Percentiles rank a stretch among this genome's conserved stretches.
phyloP scores from a whole-genome alignment of 2,113 vertebrate species.

The Phalacrocorax pelagicus region DNA sequence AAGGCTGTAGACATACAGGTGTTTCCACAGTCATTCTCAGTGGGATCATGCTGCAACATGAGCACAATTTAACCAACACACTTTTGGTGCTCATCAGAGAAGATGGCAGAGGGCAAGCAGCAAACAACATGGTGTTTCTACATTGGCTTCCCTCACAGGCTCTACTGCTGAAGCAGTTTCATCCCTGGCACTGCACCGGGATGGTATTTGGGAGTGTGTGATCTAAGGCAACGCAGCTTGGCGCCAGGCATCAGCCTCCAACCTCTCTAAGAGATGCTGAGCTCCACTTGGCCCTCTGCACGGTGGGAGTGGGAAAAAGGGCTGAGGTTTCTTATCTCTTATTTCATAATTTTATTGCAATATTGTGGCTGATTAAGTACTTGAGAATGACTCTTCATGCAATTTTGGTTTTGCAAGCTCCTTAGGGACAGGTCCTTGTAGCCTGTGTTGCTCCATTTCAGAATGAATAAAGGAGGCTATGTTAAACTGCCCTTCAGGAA shows the following conservation, averaged over 20 bases:
- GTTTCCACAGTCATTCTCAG: not conserved
- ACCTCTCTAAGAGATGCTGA: not conserved
- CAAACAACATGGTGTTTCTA: not conserved
- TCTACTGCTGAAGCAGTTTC: not conserved
- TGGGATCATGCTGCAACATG: fast-evolving
- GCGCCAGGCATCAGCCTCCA: not conserved
- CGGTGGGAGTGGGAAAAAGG: not conserved
- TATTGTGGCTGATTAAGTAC: conserved; percentile 44
- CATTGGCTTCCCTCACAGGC: not conserved
- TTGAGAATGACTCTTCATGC: conserved; percentile 34
- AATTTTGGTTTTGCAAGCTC: conserved; percentile 52
- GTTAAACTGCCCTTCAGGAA: not conserved
- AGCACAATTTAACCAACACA: not conserved
- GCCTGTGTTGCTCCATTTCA: conserved; percentile 16
- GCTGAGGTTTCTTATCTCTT: not conserved
- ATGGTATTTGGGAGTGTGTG: not conserved
- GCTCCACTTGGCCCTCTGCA: not conserved
- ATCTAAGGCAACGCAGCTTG: not conserved
- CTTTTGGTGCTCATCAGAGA: not conserved
- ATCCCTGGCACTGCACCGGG: fast-evolving
- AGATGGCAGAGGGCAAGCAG: not conserved
- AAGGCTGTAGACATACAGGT: not conserved
- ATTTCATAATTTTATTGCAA: conserved; percentile 61
- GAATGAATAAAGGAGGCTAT: not conserved
- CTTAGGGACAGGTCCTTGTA: conserved; percentile 3